A percentile compares a stretch with the other conserved stretches of the same genome.
Conservation (phyloP, 1,140 invertebrate species). For the Leptopilina boulardi region DNA sequence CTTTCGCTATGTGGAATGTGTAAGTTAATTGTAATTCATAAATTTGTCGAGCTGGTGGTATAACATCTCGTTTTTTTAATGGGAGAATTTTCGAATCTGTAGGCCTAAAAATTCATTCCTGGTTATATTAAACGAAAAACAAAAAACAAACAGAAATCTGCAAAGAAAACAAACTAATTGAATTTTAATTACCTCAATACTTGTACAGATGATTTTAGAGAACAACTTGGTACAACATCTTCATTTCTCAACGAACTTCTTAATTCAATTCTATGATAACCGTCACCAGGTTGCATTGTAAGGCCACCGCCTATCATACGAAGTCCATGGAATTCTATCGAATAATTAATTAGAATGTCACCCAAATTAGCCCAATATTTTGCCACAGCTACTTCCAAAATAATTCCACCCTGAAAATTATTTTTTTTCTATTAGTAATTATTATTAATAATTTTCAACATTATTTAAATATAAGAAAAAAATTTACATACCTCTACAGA, state of each 20-base stretch:
- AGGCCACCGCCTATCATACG: constrained; percentile 81
- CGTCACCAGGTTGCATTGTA: constrained; percentile 85
- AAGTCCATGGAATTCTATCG: constrained; percentile 89
- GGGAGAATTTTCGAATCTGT: constrained; percentile 86
- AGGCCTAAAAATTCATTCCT: constrained; percentile 80
- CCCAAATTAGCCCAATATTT: constrained; percentile 97
- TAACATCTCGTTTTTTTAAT: constrained; percentile 86
- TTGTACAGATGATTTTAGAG: constrained; percentile 87
- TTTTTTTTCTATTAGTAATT: constrained; percentile 27
- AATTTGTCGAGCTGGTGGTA: constrained; percentile 90
- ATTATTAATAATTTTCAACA: no score
- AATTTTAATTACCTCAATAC: constrained; percentile 85
- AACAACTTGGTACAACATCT: constrained; percentile 86
- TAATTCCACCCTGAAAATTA: constrained; percentile 79
- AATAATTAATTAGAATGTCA: constrained; percentile 85
- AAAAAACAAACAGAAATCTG: no score
- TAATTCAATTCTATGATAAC: constrained; percentile 85
- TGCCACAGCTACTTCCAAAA: constrained; percentile 91
- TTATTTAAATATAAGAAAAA: constrained; percentile 47
- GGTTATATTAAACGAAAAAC: no score
- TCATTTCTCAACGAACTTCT: constrained; percentile 83
- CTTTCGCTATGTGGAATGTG: constrained; percentile 88
- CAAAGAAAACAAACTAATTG: no score
- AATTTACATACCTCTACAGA: constrained; percentile 79
- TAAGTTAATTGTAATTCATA: constrained; percentile 93